These are phyloP conservation scores for Tipula vernalis DNA, from an alignment of 2,888 invertebrate genomes.

Conservation along the genomic window DNA sequence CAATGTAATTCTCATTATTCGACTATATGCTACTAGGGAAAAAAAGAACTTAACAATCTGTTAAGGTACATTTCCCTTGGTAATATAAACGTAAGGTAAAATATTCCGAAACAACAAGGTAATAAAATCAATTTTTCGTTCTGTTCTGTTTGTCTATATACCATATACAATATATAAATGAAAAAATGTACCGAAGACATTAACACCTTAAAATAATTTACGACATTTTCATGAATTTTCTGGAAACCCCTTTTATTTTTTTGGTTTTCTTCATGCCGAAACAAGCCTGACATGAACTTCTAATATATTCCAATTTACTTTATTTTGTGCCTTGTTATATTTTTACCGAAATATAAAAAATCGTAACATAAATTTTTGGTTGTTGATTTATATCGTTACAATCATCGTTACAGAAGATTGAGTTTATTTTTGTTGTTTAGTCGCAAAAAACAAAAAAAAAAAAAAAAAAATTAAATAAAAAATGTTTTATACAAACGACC, in stretches of 20 bases:
- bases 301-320: conserved; percentile 4
- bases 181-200: background rate
- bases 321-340: background rate
- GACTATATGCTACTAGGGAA: background rate
- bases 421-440: conserved; percentile 4
- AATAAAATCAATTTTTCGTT: background rate
- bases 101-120: background rate
- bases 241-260: background rate
- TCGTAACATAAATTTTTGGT: background rate
- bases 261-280: background rate
- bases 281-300: background rate
- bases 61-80: background rate
- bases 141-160: background rate
- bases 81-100: background rate
- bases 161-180: background rate
- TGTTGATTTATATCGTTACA: conserved; percentile 4
- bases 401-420: background rate
- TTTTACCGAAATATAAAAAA: background rate
- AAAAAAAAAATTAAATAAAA: background rate
- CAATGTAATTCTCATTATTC: background rate
- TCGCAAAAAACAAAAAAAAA: background rate
- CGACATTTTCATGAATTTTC: background rate
- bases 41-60: background rate
- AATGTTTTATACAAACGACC: background rate
- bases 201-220: conserved; percentile 4